Conservation (phyloP, 2,888 invertebrate species). For the Meganola albula region DNA sequence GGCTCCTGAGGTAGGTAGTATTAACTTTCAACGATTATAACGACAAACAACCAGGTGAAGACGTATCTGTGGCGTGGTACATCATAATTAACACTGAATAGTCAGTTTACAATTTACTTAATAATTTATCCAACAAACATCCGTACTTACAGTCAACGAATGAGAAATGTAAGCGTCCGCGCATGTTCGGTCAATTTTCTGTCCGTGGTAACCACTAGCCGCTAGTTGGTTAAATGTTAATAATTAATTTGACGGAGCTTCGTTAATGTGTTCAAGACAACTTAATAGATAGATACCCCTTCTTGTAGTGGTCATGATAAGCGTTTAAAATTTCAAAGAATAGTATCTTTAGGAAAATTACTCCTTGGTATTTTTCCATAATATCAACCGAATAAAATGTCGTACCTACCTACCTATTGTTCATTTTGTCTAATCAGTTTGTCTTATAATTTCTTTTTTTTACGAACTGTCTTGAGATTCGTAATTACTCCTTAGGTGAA, state of each 20-base stretch:
- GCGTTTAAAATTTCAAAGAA: too few relatives aligned
- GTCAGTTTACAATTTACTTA: background rate
- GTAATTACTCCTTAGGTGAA: too few relatives aligned
- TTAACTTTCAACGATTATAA: too few relatives aligned
- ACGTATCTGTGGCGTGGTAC: background rate
- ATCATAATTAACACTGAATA: background rate
- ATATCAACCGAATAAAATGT: slow-evolving; percentile 10
- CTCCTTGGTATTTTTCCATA: slow-evolving; percentile 22
- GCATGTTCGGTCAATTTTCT: slow-evolving; percentile 60
- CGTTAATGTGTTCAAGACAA: slow-evolving; percentile 43
- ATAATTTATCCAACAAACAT: slow-evolving; percentile 9
- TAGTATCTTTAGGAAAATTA: too few relatives aligned
- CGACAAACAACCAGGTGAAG: background rate
- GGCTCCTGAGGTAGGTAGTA: too few relatives aligned
- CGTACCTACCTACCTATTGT: too few relatives aligned
- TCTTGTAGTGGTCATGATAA: slow-evolving; percentile 17
- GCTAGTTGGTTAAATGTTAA: slow-evolving; percentile 58
- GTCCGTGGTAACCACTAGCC: slow-evolving; percentile 53
- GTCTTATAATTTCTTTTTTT: too few relatives aligned
- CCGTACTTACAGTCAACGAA: slow-evolving; percentile 27
- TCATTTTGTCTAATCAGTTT: too few relatives aligned
- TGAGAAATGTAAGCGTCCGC: slow-evolving; percentile 41
- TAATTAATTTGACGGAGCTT: slow-evolving; percentile 63
- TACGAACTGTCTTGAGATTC: too few relatives aligned
- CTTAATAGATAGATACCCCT: slow-evolving; percentile 46